Conservation (phyloP, 1,140 invertebrate species). For the Zaprionus inermis region DNA sequence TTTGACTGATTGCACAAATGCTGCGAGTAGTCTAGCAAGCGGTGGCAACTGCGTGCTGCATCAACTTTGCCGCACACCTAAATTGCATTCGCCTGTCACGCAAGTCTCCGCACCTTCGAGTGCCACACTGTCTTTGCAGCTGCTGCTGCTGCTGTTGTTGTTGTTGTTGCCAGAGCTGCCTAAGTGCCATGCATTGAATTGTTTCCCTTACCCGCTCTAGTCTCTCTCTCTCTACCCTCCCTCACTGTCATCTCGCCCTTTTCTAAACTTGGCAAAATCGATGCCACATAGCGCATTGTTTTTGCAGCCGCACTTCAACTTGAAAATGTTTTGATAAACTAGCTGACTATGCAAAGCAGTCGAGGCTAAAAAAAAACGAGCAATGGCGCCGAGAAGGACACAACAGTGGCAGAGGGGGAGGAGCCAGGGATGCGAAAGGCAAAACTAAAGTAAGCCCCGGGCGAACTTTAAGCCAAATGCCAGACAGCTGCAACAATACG, state of each 20-base stretch:
- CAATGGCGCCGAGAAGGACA: no score
- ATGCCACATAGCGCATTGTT: conserved; percentile 67
- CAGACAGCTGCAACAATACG: conserved; percentile 50
- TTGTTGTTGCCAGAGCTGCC: conserved; percentile 56
- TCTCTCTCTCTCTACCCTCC: neutral
- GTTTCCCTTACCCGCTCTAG: conserved; percentile 58
- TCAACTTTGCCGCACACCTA: conserved; percentile 49
- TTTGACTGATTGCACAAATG: conserved; percentile 59
- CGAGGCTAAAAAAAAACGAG: conserved; percentile 36
- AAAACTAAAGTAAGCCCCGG: conserved; percentile 23
- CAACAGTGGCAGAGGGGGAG: neutral
- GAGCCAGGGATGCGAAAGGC: neutral
- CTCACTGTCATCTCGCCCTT: conserved; percentile 19
- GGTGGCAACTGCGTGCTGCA: conserved; percentile 41
- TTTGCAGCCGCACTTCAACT: conserved; percentile 77
- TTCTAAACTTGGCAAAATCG: conserved; percentile 67
- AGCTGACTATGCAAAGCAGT: conserved; percentile 60
- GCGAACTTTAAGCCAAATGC: conserved; percentile 70
- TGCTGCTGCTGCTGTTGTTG: conserved; percentile 21
- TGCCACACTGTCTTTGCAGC: conserved; percentile 40
- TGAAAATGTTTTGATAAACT: conserved; percentile 81
- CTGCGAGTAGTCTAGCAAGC: conserved; percentile 10
- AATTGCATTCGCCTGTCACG: conserved; percentile 73
- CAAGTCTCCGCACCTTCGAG: conserved; percentile 73
- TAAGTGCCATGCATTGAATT: conserved; percentile 79